phyloP scores from a whole-genome alignment of 2,888 invertebrate species.

The Apodemia hepburni region DNA sequence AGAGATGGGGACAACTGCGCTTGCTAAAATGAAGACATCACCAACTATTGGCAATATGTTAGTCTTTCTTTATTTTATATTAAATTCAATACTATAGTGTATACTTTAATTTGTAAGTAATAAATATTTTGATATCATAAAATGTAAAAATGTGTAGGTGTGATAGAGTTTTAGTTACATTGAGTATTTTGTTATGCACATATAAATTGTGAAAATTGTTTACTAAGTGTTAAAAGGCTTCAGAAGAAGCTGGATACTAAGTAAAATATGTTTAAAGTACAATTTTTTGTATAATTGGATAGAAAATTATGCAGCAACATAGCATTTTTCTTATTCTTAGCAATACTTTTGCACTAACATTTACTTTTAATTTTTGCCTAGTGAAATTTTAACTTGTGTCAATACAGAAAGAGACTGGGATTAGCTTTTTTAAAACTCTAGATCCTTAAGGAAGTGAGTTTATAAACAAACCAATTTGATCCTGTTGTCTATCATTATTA shows the following conservation, averaged over 20 bases:
- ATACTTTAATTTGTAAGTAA: conserved; percentile 66
- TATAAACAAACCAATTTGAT: background rate
- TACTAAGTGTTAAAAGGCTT: conserved; percentile 18
- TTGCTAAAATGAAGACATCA: conserved; percentile 78
- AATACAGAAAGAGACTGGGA: background rate
- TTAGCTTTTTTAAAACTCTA: background rate
- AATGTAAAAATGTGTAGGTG: conserved; percentile 71
- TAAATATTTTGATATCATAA: conserved; percentile 55
- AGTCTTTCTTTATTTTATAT: conserved; percentile 61
- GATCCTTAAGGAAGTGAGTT: background rate
- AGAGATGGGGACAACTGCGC: conserved; percentile 88
- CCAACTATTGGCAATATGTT: conserved; percentile 51
- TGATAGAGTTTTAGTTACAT: conserved; percentile 42
- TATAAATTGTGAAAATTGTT: conserved; percentile 31
- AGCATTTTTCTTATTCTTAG: background rate
- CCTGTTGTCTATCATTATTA: background rate
- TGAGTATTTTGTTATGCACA: conserved; percentile 48
- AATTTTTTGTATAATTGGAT: conserved; percentile 15
- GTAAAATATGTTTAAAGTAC: conserved; percentile 17
- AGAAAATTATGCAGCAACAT: background rate
- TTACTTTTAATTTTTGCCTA: background rate
- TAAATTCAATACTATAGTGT: conserved; percentile 60
- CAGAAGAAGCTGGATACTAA: conserved; percentile 5
- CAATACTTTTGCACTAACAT: background rate
- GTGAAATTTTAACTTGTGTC: background rate